Base-by-base conservation (phyloP, 2,888 invertebrate species). In the Ceratothoa steindachneri region DNA sequence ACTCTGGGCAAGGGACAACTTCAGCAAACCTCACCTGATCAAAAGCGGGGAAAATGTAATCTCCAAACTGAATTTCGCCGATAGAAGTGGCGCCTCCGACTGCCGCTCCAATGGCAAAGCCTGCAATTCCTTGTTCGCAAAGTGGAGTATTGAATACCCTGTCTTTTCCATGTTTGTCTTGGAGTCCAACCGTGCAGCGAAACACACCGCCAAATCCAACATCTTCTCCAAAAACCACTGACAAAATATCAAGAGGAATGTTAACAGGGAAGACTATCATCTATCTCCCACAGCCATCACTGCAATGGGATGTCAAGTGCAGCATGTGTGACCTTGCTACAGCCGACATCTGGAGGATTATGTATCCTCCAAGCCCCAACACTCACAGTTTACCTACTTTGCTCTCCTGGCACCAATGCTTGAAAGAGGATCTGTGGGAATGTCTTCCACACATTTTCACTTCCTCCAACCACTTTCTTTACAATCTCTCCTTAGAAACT, bases 181-280 rank as follows among this genome's bases (percentile, higher is more conserved):
- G 93, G 55, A 99, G 86, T 7, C 94, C 95, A 51, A 96, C 86
- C 0, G 97, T 93, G 85, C 98, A 99, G 55, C 97, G 88, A 85
- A 99, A 99, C 0, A 99, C 99, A 1, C 99, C 99, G 31, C 99
- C 99, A 84, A 99, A 99, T 0, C 92, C 96, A 0, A 99, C 96
- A 85, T 99, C 99, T 86, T 99, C 99, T 0, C 99, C 99, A 84
- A 98, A 98, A 70, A 97, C 84, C 68, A 95, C 88, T 78, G 75
- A 53, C 30, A n/a, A 31, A 68, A 9, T 28, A n/a, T n/a, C 15
- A 51, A 51, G 15, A 51, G 12, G 12, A 51, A 15, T 15, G 15
- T 51, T 51, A 51, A 12, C 51, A 65, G 28, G n/a, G 27, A 65
- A 27, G 22, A 24, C n/a, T n/a, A n/a, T n/a, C n/a, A n/a, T n/a